A percentile compares a stretch with the other conserved stretches of the same genome.
Conservation (phyloP, 2,797 vertebrate species). For the Hydrolagus colliei region DNA sequence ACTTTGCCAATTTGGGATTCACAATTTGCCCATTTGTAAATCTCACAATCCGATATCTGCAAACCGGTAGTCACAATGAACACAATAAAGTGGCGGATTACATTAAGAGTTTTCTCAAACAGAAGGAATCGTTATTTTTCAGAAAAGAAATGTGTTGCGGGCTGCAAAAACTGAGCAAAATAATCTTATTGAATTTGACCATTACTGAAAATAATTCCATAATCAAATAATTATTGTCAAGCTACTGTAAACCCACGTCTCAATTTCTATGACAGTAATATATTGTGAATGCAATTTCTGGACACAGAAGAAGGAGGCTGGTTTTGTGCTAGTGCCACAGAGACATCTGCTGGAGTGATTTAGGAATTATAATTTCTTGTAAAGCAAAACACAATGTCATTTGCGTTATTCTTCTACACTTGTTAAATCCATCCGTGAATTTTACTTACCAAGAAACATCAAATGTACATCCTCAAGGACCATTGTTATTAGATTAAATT, state of each 20-base stretch:
- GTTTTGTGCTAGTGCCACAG: background rate
- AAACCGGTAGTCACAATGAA: too few relatives aligned
- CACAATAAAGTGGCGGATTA: background rate
- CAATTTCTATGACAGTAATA: background rate
- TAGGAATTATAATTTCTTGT: background rate
- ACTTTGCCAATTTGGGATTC: too few relatives aligned
- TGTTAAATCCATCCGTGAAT: background rate
- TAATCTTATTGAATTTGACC: slow-evolving; percentile 12
- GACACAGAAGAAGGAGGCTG: background rate
- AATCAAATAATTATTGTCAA: slow-evolving; percentile 26
- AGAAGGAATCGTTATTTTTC: background rate
- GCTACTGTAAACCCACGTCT: background rate
- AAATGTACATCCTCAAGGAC: background rate
- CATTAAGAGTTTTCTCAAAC: background rate
- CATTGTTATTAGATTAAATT: background rate
- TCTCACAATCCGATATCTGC: too few relatives aligned
- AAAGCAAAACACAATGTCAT: background rate
- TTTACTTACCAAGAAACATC: background rate
- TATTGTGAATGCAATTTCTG: background rate
- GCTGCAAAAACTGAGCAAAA: background rate
- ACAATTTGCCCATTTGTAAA: too few relatives aligned
- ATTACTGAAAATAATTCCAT: background rate
- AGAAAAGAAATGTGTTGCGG: background rate
- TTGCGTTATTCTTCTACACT: background rate
- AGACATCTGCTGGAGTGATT: slow-evolving; percentile 19